Evolutionary conservation across 2,797 vertebrate species (phyloP), one percentile per base, ranked within the genome.

Genomic region (Rhodeus uyekii): DNA sequence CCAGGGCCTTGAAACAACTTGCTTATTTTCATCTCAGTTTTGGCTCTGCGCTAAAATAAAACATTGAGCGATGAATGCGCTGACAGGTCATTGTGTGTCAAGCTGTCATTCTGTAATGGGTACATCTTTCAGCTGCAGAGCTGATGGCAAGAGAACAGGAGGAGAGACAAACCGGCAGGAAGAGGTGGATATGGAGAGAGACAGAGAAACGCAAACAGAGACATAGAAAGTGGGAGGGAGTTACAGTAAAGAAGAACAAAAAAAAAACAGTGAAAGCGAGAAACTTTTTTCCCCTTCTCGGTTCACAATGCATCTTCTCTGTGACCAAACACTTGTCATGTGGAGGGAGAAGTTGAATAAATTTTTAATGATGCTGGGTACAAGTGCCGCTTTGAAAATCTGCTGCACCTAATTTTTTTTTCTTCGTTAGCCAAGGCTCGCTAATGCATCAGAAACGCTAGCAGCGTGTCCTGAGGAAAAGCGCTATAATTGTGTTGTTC

Each of bases 301-400:
- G 93, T 95, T 96, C 93, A 92, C 91, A 91, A 92, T 93, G 93
- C 90, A 92, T 96, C 94, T 95, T 94, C 93, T 93, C 95, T 93
- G 92, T 94, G 94, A 96, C 95, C 95, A 96, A 95, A 94, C 94
- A 95, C 95, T 96, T 95, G 93, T 96, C 95, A 96, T 94, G 93
- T 94, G 94, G 94, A 92, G 92, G 92, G 95, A 94, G 94, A 86
- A 95, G 95, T 96, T 96, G 92, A 96, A 98, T 99, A 95, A 95
- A 98, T 97, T 96, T 98, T 98, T 99, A 98, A 98, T 97, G 96
- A 95, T 94, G 95, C 94, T 91, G 95, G 95, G 94, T 94, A 95
- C 94, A 96, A 96, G 93, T 93, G 92, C 91, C 92, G 94, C 96
- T 97, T 97, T 96, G 96, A 97, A 94, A 98, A 97, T 97, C 94